phyloP scores from a whole-genome alignment of 2,888 invertebrate species.

The Stenurella melanura region DNA sequence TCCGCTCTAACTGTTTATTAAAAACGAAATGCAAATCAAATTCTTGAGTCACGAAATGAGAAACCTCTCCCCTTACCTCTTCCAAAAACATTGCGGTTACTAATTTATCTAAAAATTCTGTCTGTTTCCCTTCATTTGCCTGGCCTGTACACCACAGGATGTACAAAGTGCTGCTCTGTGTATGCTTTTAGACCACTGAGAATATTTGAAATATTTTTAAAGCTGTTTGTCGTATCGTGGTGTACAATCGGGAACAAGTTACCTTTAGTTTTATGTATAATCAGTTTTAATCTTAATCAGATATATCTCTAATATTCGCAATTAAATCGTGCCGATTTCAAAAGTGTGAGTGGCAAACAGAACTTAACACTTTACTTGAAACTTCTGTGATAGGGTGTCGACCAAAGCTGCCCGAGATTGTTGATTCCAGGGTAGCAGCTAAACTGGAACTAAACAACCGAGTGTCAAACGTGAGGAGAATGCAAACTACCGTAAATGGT shows the following conservation, averaged over 20 bases:
- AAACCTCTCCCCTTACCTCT: too few relatives aligned
- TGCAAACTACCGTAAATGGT: constrained; percentile 56
- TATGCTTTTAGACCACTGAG: too few relatives aligned
- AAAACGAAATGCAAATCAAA: too few relatives aligned
- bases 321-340: not conserved
- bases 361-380: constrained; percentile 27
- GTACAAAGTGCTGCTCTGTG: too few relatives aligned
- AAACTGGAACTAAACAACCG: constrained; percentile 64
- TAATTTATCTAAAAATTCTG: too few relatives aligned
- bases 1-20: too few relatives aligned
- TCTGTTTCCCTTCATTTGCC: too few relatives aligned
- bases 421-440: constrained; percentile 61
- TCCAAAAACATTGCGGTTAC: too few relatives aligned
- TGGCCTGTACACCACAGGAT: too few relatives aligned
- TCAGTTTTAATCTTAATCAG: not conserved
- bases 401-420: constrained; percentile 56
- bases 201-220: too few relatives aligned
- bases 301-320: not conserved
- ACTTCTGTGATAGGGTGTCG: constrained; percentile 22
- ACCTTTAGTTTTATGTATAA: not conserved
- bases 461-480: constrained; percentile 64
- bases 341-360: not conserved
- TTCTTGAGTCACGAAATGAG: too few relatives aligned
- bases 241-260: not conserved
- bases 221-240: not conserved